Evolutionary conservation across 2,888 invertebrate genomes (phyloP).

Genomic region (Stenotaenia linearis): DNA sequence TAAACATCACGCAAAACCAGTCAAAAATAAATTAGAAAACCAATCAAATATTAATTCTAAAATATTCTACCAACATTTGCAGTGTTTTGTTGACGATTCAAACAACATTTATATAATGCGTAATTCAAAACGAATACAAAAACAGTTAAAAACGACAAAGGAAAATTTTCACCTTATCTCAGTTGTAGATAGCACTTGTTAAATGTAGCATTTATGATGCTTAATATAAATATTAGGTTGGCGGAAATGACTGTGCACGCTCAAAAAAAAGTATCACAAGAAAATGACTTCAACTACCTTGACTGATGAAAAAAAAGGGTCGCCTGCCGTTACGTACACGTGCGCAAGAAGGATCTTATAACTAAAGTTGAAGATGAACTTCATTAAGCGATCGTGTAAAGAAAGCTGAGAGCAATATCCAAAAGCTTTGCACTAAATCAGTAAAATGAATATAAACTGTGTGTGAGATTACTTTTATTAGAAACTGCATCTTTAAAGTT

Average conservation of each 20-base stretch:
- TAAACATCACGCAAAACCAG: too few relatives aligned
- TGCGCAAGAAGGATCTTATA: background rate
- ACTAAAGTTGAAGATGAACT: background rate
- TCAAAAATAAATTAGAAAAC: too few relatives aligned
- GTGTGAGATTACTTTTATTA: background rate
- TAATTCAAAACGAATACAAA: background rate
- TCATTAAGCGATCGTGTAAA: background rate
- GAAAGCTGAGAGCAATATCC: background rate
- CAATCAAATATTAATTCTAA: too few relatives aligned
- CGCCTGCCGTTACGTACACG: background rate
- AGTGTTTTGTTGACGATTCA: background rate
- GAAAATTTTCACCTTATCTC: background rate
- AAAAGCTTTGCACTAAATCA: background rate
- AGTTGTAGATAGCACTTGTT: background rate
- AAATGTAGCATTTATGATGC: slow-evolving; percentile 9
- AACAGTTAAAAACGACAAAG: background rate
- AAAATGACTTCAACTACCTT: background rate
- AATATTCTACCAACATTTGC: too few relatives aligned
- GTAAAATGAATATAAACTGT: background rate
- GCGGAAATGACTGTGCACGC: background rate
- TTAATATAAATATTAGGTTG: background rate
- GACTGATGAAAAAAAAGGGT: background rate
- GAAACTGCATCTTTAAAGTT: background rate
- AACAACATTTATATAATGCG: background rate
- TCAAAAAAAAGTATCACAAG: background rate